Base-by-base conservation (phyloP, 2,888 invertebrate genomes). In the Hermodice carunculata region DNA sequence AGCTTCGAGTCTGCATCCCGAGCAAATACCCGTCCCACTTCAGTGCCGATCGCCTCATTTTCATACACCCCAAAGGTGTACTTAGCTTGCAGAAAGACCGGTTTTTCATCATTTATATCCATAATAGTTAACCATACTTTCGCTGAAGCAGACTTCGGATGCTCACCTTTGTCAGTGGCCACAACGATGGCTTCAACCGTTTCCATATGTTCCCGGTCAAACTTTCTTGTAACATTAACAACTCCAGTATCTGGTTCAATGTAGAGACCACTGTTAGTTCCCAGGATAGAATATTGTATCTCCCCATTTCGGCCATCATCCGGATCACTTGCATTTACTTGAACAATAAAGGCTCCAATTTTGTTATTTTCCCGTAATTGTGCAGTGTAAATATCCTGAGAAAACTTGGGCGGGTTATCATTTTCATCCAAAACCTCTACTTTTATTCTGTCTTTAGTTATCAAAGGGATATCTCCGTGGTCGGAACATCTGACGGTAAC, bases 401-500 rank as follows among this genome's bases (percentile, higher is more conserved):
- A 22, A 59, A 71, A 71, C 0, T 49, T 26, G 0, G 68, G 71
- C 1, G 64, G 31, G 34, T 68, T 66, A 44, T 72, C 71, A 51
- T 72, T 72, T n/a, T 66, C 64, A 44, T 71, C 69, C 4, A 46
- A 31, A 2, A 71, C 64, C 17, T 40, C 42, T 6, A 71, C 61
- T 19, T 54, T 43, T 22, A 60, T 46, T 26, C 66, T 51, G 43
- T 61, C 42, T 17, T 43, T 46, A 22, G 64, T 40, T 0, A 40
- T 53, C 29, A 80, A 63, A 3, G 81, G 76, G 4, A 80, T 80
- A 4, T 61, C 68, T 1, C 83, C 84, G 2, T 75, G 72, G 67
- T 84, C 84, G 17, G 74, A 67, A 57, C 82, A 82, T n/a, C 66
- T 56, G n/a, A 84, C 71, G 1, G 71, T 72, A 4, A 83, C 73